Conservation (phyloP, 2,888 invertebrate genomes). For the Nemurella pictetii region DNA sequence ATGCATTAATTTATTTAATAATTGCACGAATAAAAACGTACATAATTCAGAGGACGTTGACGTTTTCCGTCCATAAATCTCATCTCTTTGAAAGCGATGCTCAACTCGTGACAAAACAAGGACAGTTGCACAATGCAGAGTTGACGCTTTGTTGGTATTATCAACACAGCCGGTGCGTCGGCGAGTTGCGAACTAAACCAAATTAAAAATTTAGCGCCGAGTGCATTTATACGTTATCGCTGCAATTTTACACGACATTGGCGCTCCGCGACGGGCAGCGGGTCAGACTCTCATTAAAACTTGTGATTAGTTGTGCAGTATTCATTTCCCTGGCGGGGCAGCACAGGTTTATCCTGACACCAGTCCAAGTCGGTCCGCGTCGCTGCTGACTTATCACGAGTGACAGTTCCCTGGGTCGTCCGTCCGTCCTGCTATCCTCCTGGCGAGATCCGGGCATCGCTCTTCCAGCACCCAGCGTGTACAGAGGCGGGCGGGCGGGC, state of each 20-base stretch:
- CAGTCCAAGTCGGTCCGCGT: neutral
- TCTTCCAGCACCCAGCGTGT: neutral
- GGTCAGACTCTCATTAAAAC: neutral
- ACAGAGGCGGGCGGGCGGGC: too few species aligned
- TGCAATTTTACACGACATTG: neutral
- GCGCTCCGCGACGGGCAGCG: neutral
- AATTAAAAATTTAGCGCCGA: neutral
- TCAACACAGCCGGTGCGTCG: neutral
- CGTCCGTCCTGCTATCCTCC: too few species aligned
- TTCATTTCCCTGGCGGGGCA: neutral
- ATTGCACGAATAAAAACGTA: neutral
- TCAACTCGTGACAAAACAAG: neutral
- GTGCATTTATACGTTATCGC: neutral
- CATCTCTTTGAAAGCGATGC: neutral
- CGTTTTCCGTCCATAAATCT: neutral
- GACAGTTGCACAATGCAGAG: neutral
- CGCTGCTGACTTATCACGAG: neutral
- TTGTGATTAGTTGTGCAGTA: neutral
- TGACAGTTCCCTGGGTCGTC: neutral
- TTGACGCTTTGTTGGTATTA: neutral
- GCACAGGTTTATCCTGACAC: too few species aligned
- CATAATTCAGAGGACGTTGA: neutral
- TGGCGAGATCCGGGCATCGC: neutral
- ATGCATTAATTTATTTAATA: neutral
- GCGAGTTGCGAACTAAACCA: neutral